A percentile compares a stretch with the other conserved stretches of the same genome.
phyloP scores from a whole-genome alignment of 2,797 vertebrate species.

The Sebastes alutus region DNA sequence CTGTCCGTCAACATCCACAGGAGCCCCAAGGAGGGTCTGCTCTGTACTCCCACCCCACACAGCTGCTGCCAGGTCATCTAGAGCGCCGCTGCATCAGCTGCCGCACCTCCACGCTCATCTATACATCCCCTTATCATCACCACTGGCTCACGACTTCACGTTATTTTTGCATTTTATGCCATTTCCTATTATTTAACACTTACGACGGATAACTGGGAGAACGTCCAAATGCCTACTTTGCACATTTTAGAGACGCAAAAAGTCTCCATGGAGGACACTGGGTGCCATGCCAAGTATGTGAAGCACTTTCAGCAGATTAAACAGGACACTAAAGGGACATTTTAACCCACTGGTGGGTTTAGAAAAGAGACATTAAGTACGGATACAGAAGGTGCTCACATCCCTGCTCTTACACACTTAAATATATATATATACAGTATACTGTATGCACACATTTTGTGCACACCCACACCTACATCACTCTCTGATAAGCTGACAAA shows the following conservation, averaged over 20 bases:
- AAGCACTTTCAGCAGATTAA: constrained; percentile 58
- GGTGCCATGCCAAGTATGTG: constrained; percentile 45
- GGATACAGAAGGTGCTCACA: constrained; percentile 73
- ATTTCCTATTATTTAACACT: constrained; percentile 42
- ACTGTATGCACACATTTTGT: constrained; percentile 26
- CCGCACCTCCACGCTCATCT: constrained; percentile 23
- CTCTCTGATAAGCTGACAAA: constrained; percentile 45
- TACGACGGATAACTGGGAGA: constrained; percentile 30
- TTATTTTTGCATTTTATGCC: constrained; percentile 4
- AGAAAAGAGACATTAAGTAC: constrained; percentile 27
- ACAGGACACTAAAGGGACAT: constrained; percentile 39
- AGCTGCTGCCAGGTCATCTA: constrained; percentile 99
- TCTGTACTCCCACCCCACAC: constrained; percentile 93
- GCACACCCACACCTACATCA: constrained; percentile 33
- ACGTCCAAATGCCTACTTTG: constrained; percentile 50
- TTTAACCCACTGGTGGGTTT: constrained; percentile 38
- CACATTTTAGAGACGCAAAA: constrained; percentile 57
- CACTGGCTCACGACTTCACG: constrained; percentile 2
- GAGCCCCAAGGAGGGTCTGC: constrained; percentile 92
- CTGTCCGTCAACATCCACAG: constrained; percentile 97
- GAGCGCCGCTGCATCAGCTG: constrained; percentile 22
- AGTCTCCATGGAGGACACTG: constrained; percentile 45
- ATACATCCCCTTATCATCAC: background rate
- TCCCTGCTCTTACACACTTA: constrained; percentile 26
- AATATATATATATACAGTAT: constrained; percentile 6